These are phyloP conservation scores for Chelonia mydas DNA, from an alignment of 2,797 vertebrate species.

Conservation along the genomic window DNA sequence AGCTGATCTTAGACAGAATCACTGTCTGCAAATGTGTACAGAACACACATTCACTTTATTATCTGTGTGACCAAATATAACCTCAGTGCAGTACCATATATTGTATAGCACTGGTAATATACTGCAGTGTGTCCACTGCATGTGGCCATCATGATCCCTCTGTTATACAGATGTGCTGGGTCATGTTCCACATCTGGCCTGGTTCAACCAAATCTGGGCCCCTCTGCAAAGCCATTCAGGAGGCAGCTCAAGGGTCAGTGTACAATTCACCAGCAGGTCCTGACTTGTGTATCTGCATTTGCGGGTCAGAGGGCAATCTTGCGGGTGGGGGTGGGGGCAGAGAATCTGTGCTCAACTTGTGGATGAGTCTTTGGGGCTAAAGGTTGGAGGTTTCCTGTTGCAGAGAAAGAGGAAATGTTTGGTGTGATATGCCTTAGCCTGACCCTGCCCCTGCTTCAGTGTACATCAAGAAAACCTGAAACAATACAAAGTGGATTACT, in stretches of 20 bases:
- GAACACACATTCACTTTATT: not conserved
- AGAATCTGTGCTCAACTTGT: not conserved
- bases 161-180: not conserved
- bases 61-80: not conserved
- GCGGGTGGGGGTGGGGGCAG: not conserved
- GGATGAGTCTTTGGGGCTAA: not conserved
- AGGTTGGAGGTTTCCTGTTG: not conserved
- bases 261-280: not conserved
- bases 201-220: not conserved
- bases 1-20: not conserved
- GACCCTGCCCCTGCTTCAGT: not conserved
- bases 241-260: not conserved
- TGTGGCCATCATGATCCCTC: accelerated
- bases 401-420: not conserved
- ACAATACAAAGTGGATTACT: not conserved
- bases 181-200: not conserved
- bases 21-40: not conserved
- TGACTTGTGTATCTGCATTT: not conserved
- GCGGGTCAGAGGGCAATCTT: accelerated
- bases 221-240: not conserved
- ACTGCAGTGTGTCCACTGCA: no score
- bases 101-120: not conserved
- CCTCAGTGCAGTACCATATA: not conserved
- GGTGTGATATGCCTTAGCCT: not conserved
- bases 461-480: not conserved